Base-by-base conservation (phyloP, 2,113 vertebrate genomes). In the Chaetorhynchus papuensis region DNA sequence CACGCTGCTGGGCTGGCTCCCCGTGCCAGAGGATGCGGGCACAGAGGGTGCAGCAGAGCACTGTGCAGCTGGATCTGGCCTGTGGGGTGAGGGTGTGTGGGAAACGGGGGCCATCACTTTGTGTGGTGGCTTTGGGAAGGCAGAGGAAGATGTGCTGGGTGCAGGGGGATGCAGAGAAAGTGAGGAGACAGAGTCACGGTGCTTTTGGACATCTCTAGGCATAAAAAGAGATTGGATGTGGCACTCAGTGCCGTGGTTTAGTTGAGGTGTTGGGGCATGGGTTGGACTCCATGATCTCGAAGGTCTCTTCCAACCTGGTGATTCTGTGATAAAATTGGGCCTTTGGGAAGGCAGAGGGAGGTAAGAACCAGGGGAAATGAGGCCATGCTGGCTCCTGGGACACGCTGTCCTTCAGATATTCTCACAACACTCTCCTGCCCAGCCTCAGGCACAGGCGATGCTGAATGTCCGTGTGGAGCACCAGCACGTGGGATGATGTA, bases 21-120 rank as follows among this genome's bases (percentile, higher is more conserved):
- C 2, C 8, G 3, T 7, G n/a, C 65, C 41, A 4, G 33, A 1
- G 45, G 20, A 2, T 14, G 19, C 0, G 0, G 30, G 3, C 30
- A n/a, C 0, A 0, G 27, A 0, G 27, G 26, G 8, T 1, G 1
- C 33, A 13, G 57, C 6, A 4, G 13, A 35, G 49, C 53, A 0
- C 59, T 2, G 1, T 9, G 44, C 7, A 9, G 22, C 1, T 0
- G 1, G 13, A 5, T 10, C 44, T 2, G 2, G 8, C 33, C 45
- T 0, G 0, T 1, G 19, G 56, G 31, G 12, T 0, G 0, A 64
- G 35, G 35, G 8, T 3, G 7, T 23, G n/a, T 0, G 11, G 28
- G 31, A 44, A 24, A 37, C 47, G 11, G 52, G 52, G 71, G 28
- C 0, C n/a, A 7, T 15, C 39, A 0, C 14, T 47, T 11, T 2